phyloP scores from a whole-genome alignment of 2,888 invertebrate genomes.

The Cephonodes hylas region DNA sequence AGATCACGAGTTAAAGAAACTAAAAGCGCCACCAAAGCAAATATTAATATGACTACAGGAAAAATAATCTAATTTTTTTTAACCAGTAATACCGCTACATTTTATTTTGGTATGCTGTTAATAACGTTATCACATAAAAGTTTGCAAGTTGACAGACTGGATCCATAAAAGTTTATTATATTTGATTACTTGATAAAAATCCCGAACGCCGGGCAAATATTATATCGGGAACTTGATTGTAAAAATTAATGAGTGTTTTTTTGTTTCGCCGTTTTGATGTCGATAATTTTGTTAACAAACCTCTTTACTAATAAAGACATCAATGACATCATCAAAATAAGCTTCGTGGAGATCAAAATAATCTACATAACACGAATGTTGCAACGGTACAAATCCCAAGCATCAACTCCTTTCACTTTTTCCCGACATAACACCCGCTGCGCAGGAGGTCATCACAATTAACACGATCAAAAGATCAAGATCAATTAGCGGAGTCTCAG shows the following conservation, averaged over 20 bases:
- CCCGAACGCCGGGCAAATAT: not conserved
- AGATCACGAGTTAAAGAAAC: too few relatives aligned
- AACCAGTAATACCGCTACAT: not conserved
- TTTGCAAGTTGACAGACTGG: not conserved
- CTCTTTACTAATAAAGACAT: not conserved
- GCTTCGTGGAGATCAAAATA: too few relatives aligned
- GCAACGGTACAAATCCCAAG: not conserved
- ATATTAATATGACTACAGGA: too few relatives aligned
- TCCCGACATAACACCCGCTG: not conserved
- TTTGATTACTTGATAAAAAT: not conserved
- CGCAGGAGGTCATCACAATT: not conserved
- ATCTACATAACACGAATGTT: too few relatives aligned
- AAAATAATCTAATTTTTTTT: not conserved
- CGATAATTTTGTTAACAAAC: not conserved
- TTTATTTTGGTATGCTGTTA: not conserved
- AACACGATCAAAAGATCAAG: not conserved
- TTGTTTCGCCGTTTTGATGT: not conserved
- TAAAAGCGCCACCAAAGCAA: too few relatives aligned
- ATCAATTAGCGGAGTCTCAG: not conserved
- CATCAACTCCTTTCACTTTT: not conserved
- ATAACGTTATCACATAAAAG: not conserved
- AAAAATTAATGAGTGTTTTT: not conserved
- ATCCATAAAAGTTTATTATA: not conserved
- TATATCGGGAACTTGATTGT: not conserved
- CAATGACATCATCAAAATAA: too few relatives aligned